phyloP scores from a whole-genome alignment of 92 coral and sea anemone genomes.

The Ricordea florida region DNA sequence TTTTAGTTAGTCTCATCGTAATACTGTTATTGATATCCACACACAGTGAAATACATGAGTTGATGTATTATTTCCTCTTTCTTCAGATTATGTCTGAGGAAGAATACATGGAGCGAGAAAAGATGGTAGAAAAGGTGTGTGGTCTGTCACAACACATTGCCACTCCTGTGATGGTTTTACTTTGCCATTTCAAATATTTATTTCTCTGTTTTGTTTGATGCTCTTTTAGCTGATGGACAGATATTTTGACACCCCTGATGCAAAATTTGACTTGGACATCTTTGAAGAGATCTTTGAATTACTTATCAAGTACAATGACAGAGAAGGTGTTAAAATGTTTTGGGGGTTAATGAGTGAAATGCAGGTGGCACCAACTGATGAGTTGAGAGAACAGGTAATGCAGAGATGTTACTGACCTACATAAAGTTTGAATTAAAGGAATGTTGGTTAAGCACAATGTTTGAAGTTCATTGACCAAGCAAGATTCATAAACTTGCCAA shows the following conservation, averaged over 20 bases:
- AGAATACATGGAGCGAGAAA: constrained; percentile 86
- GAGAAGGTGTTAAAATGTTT: constrained; percentile 92
- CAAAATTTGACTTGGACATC: constrained; percentile 84
- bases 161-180: not conserved
- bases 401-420: not conserved
- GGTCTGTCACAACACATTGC: not conserved
- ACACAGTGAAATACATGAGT: not conserved
- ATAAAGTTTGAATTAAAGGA: not conserved
- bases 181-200: not conserved
- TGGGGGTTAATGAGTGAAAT: constrained; percentile 96
- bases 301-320: constrained; percentile 94
- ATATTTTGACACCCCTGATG: constrained; percentile 95
- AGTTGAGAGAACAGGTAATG: constrained; percentile 69
- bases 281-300: constrained; percentile 88
- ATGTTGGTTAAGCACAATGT: not conserved
- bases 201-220: constrained; percentile 8
- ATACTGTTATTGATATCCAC: too few species aligned
- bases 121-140: constrained; percentile 90
- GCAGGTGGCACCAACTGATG: constrained; percentile 84
- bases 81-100: constrained; percentile 89
- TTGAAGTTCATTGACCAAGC: not conserved
- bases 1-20: not conserved
- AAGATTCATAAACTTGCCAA: too few species aligned
- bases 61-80: not conserved
- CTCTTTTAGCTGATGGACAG: constrained; percentile 95